Conservation (phyloP, 1,140 invertebrate species). For the Campoletis sonorensis region DNA sequence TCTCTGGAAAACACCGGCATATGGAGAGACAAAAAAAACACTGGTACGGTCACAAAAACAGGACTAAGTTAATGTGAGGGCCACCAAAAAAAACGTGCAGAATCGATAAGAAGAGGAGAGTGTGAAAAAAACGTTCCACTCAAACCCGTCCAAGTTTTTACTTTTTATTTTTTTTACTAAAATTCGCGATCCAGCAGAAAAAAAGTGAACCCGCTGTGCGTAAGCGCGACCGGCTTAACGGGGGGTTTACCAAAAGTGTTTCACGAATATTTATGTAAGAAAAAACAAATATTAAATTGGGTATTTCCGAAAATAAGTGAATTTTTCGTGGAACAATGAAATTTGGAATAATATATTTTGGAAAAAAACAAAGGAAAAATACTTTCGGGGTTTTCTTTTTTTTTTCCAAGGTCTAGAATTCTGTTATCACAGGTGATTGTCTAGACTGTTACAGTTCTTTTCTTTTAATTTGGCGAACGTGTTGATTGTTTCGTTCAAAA, state of each 20-base stretch:
- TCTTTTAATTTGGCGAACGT: no score
- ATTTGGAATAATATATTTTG: no score
- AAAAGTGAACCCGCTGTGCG: not conserved
- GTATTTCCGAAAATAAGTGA: no score
- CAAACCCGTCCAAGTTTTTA: not conserved
- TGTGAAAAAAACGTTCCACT: not conserved
- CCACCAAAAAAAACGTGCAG: not conserved
- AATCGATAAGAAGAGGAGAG: not conserved
- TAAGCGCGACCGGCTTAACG: not conserved
- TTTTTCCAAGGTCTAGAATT: no score
- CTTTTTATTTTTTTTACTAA: not conserved
- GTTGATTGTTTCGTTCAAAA: no score
- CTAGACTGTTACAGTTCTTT: no score
- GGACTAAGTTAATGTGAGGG: not conserved
- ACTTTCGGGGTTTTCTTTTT: no score
- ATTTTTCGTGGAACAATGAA: no score
- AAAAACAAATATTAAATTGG: not conserved
- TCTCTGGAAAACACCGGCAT: no score
- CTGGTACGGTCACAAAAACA: not conserved
- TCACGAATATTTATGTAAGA: conserved; percentile 15
- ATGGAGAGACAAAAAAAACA: not conserved
- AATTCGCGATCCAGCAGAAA: not conserved
- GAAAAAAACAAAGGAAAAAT: no score
- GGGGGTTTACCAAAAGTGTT: conserved; percentile 22
- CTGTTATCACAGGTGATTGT: no score